These are phyloP conservation scores for Sarcophaga rosellei DNA, from an alignment of 2,888 invertebrate genomes.

Conservation along the genomic window DNA sequence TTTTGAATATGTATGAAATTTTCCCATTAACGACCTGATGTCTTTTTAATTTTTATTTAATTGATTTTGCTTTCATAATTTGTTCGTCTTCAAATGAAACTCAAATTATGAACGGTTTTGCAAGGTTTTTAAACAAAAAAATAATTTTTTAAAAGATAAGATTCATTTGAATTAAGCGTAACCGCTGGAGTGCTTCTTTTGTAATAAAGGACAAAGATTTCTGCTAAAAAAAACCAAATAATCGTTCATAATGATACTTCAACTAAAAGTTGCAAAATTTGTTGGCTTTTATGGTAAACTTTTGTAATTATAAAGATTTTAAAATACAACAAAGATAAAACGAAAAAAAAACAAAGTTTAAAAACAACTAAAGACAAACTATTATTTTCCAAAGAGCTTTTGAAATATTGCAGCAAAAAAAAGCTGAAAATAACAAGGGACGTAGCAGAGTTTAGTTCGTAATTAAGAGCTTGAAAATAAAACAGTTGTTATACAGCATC, in stretches of 20 bases:
- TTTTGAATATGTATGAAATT: too few species aligned
- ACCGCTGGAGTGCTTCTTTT: too few species aligned
- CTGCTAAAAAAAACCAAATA: not conserved
- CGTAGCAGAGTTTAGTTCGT: not conserved
- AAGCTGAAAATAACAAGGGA: not conserved
- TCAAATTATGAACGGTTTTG: too few species aligned
- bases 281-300: slow-evolving; percentile 33
- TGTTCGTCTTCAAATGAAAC: too few species aligned
- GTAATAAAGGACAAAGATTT: too few species aligned
- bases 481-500: not conserved
- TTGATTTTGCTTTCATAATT: too few species aligned
- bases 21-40: too few species aligned
- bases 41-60: too few species aligned
- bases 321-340: slow-evolving; percentile 13
- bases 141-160: too few species aligned
- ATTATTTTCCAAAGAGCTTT: not conserved
- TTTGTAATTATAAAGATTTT: slow-evolving; percentile 49
- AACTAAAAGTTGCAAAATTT: slow-evolving; percentile 32
- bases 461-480: not conserved
- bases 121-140: too few species aligned
- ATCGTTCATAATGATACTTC: slow-evolving; percentile 12
- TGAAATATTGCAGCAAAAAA: not conserved
- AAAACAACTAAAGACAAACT: not conserved
- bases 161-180: too few species aligned
- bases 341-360: not conserved